Evolutionary conservation across 1,140 invertebrate genomes (phyloP).

Genomic region (Harpegnathos saltator): DNA sequence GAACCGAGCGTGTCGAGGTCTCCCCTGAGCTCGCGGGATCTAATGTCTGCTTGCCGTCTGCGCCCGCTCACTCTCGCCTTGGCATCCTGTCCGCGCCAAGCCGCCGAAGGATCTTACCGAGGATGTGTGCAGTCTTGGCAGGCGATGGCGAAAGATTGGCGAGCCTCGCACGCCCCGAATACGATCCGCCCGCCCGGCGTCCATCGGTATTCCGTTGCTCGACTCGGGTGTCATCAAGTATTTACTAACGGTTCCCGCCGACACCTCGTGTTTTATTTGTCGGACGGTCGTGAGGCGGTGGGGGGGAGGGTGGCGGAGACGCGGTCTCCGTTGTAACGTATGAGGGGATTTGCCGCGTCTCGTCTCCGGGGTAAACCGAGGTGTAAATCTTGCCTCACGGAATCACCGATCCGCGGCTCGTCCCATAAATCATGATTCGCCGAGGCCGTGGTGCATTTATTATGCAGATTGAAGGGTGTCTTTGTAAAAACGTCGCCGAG

Average conservation of each 20-base stretch:
- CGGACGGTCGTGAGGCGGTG: not conserved
- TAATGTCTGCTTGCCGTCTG: constrained; percentile 46
- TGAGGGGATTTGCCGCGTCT: not conserved
- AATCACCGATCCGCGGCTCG: constrained; percentile 41
- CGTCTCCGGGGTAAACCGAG: not conserved
- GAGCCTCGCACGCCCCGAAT: constrained; percentile 33
- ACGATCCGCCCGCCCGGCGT: not conserved
- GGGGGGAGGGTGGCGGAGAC: constrained; percentile 5
- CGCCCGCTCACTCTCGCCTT: constrained; percentile 20
- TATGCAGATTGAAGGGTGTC: constrained; percentile 37
- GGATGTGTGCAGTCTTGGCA: constrained; percentile 51
- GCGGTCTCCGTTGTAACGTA: not conserved
- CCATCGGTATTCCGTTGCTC: constrained; percentile 60
- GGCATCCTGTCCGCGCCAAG: constrained; percentile 21
- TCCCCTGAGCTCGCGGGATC: constrained; percentile 49
- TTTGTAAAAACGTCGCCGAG: constrained; percentile 23
- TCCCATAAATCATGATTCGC: constrained; percentile 45
- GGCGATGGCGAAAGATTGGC: constrained; percentile 68
- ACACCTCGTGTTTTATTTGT: constrained; percentile 64
- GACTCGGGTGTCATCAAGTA: constrained; percentile 65
- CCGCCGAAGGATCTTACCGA: constrained; percentile 22
- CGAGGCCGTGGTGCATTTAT: constrained; percentile 18
- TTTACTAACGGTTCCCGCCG: constrained; percentile 71
- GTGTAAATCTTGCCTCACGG: constrained; percentile 36
- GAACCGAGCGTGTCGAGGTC: too few species aligned